Conservation (phyloP, 2,888 invertebrate species). For the Anticlea derivata region DNA sequence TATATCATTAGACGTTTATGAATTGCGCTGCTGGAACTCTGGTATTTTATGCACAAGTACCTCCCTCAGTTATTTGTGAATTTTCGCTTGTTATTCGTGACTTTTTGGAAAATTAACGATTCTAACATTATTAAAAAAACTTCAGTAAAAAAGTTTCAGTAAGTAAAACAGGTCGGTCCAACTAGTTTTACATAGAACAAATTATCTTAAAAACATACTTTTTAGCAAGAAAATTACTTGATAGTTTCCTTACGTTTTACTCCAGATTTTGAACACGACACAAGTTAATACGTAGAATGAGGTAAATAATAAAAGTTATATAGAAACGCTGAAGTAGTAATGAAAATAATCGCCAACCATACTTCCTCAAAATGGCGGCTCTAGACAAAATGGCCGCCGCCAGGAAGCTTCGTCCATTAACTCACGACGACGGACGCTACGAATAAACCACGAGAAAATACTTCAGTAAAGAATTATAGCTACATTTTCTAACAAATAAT, state of each 20-base stretch:
- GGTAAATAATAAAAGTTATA: too few relatives aligned
- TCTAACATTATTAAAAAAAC: too few relatives aligned
- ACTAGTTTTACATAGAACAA: too few relatives aligned
- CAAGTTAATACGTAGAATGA: too few relatives aligned
- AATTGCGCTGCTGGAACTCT: constrained; percentile 16
- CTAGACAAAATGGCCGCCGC: constrained; percentile 29
- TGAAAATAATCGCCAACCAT: background rate
- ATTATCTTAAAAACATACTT: too few relatives aligned
- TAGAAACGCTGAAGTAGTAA: background rate
- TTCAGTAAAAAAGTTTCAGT: too few relatives aligned
- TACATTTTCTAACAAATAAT: constrained; percentile 6
- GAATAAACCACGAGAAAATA: constrained; percentile 12
- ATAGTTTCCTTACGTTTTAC: too few relatives aligned
- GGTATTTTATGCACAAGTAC: constrained; percentile 8
- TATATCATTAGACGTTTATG: constrained; percentile 25
- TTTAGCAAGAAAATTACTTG: too few relatives aligned
- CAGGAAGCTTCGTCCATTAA: constrained; percentile 36
- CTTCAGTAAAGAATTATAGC: constrained; percentile 7
- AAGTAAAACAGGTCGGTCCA: too few relatives aligned
- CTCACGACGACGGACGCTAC: constrained; percentile 23
- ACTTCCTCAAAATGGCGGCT: constrained; percentile 15
- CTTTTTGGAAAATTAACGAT: constrained; percentile 15
- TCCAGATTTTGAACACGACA: too few relatives aligned
- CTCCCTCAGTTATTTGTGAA: background rate
- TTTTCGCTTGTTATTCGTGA: too few relatives aligned